A percentile compares a stretch with the other conserved stretches of the same genome.
phyloP scores from a whole-genome alignment of 2,888 invertebrate genomes.

The Harmothoe impar region DNA sequence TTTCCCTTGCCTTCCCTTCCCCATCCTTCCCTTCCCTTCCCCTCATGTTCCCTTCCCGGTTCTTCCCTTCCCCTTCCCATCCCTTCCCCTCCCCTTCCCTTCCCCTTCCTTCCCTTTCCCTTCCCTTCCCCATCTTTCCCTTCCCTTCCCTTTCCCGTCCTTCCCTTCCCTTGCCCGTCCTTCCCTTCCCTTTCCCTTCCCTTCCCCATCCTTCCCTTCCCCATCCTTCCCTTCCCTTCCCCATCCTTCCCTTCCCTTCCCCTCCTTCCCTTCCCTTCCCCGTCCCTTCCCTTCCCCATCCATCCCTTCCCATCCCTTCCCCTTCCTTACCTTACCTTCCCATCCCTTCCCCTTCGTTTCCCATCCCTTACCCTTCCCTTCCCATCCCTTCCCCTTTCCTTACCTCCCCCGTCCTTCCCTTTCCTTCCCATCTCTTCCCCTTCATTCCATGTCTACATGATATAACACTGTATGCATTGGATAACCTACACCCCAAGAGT shows the following conservation, averaged over 20 bases:
- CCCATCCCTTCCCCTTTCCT: background rate
- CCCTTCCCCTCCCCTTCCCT: background rate
- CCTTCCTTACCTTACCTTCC: background rate
- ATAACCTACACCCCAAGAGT: no score
- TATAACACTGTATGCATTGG: no score
- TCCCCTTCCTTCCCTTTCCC: background rate
- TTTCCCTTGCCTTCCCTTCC: background rate
- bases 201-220: background rate
- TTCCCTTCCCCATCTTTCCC: background rate
- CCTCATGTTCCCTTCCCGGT: background rate
- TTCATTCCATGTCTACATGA: no score
- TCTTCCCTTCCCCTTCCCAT: slow-evolving; percentile 2
- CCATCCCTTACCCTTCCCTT: background rate
- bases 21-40: background rate
- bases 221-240: background rate
- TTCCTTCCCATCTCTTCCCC: background rate
- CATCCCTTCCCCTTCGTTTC: background rate
- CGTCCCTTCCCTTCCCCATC: background rate
- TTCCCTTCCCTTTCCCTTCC: background rate
- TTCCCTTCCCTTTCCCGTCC: background rate
- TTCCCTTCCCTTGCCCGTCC: no score
- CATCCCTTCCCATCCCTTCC: background rate
- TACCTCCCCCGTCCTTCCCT: background rate
- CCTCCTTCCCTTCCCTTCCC: background rate
- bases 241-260: background rate